A percentile compares a stretch with the other conserved stretches of the same genome.
phyloP scores from a whole-genome alignment of 2,113 vertebrate genomes.

The Stigmatopora argus region DNA sequence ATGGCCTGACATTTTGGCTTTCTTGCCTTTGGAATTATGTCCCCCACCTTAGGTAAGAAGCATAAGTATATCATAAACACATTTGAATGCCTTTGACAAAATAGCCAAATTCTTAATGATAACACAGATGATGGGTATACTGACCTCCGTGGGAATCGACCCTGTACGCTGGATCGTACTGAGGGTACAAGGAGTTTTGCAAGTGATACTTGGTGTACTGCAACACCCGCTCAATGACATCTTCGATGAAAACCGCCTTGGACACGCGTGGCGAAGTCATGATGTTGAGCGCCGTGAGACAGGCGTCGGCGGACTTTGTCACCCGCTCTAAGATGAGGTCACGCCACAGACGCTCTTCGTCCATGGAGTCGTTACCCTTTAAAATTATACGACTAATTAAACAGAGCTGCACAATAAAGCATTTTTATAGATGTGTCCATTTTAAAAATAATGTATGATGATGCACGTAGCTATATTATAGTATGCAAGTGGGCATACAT shows the following conservation, averaged over 20 bases:
- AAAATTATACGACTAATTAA: background rate
- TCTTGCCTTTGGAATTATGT: conserved; percentile 89
- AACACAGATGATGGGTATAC: conserved; percentile 18
- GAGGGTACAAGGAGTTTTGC: conserved; percentile 93
- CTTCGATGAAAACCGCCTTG: conserved; percentile 95
- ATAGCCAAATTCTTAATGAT: background rate
- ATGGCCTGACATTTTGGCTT: conserved; percentile 86
- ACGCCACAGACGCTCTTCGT: conserved; percentile 92
- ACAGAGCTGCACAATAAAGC: background rate
- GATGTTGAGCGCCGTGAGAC: conserved; percentile 90
- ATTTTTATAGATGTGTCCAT: background rate
- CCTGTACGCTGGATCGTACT: conserved; percentile 93
- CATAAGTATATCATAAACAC: background rate
- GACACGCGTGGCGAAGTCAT: conserved; percentile 96
- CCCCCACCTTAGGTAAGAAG: conserved; percentile 71
- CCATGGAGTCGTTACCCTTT: conserved; percentile 90
- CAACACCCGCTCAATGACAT: conserved; percentile 92
- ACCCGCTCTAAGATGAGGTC: conserved; percentile 97
- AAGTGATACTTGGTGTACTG: conserved; percentile 97
- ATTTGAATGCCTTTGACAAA: background rate
- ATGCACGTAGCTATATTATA: too few species aligned
- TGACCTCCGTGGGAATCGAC: conserved; percentile 82
- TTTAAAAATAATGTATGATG: background rate
- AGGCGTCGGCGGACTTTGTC: conserved; percentile 94
- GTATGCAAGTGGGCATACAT: too few species aligned